Evolutionary conservation across 1,140 invertebrate species (phyloP), one percentile per base, ranked within the genome.

Genomic region (Acromyrmex heyeri): DNA sequence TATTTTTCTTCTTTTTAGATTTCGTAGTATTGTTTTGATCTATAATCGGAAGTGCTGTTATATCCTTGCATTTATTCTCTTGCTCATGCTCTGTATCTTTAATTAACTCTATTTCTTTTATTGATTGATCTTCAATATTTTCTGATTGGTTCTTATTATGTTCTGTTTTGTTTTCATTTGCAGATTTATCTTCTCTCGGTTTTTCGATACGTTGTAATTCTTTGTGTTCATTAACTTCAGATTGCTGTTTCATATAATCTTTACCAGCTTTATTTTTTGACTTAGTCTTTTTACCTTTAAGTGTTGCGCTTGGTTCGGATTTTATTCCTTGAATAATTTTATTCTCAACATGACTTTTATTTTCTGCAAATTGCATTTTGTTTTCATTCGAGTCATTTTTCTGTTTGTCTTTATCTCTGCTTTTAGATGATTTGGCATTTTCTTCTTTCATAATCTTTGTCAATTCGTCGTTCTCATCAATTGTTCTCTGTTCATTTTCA

Each of bases 1-100:
- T 78, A 65, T 73, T 76, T n/a, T 79, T 86, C 18, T 89, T 89
- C 21, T 70, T 90, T 73, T 87, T 86, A 62, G 85, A 69, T 34
- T 87, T 85, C 8, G 64, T 67, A 18, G 8, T 0, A 21, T n/a
- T 44, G 10, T 14, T 30, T 4, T 67, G 44, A 30, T 78, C 50
- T 14, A 38, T 55, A 44, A 44, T 6, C 12, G 55, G 14, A 6
- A 8, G 48, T 72, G 34, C 14, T 30, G 72, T 5, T 10, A 10
- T 16, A 10, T 34, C 0, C 24, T 75, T 87, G 27, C n/a, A 38
- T 38, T 83, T 73, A 21, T 30, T 30, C n/a, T 82, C 38, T 18
- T 44, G 21, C 10, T 34, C 24, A 14, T 70, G 44, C 48, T 86
- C 57, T 57, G n/a, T n/a, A 55, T 59, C 65, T 82, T 34, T 14